These are phyloP conservation scores for Ophthalmolycus amberensis DNA, from an alignment of 2,113 vertebrate species.

Conservation along the genomic window DNA sequence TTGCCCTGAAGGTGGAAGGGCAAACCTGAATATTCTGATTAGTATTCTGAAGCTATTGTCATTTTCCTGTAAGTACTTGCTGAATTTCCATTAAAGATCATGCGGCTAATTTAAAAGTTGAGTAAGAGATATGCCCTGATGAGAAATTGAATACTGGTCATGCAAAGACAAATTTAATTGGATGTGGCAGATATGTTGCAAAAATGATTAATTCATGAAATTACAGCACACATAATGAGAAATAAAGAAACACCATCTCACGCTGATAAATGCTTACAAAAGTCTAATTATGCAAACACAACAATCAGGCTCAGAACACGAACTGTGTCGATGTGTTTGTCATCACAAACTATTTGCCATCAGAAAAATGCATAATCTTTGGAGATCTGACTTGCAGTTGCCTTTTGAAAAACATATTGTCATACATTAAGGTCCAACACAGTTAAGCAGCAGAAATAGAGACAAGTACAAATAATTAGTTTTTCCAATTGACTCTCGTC, in stretches of 20 bases:
- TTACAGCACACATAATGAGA: conserved; percentile 62
- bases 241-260: conserved; percentile 49
- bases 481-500: background rate
- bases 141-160: conserved; percentile 65
- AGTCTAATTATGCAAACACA: conserved; percentile 58
- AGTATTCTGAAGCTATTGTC: conserved; percentile 14
- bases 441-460: conserved; percentile 10
- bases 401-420: background rate
- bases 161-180: conserved; percentile 72
- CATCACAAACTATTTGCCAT: conserved; percentile 38
- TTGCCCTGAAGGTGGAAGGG: background rate
- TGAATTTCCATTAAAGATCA: conserved; percentile 44
- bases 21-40: conserved; percentile 36
- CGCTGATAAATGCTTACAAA: conserved; percentile 49
- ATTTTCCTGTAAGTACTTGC: conserved; percentile 39
- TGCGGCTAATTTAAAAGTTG: conserved; percentile 50
- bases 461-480: background rate
- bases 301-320: conserved; percentile 52
- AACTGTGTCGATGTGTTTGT: conserved; percentile 26
- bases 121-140: conserved; percentile 52
- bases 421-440: background rate
- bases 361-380: conserved; percentile 19
- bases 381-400: conserved; percentile 20
- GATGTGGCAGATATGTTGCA: conserved; percentile 63
- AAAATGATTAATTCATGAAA: conserved; percentile 69